Conservation (phyloP, 2,113 vertebrate species). For the Fregetta grallaria region DNA sequence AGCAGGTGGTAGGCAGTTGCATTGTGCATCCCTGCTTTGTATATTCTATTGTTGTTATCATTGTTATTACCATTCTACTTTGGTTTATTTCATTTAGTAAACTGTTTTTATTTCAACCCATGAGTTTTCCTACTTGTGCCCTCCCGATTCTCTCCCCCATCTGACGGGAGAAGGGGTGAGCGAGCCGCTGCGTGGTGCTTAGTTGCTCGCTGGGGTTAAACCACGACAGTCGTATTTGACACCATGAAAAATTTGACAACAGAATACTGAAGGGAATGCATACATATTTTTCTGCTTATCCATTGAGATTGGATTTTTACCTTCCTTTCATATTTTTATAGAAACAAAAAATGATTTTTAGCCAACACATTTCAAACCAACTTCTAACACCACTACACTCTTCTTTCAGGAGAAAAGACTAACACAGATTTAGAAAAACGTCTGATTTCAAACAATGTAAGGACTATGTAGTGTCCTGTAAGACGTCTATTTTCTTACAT, state of each 20-base stretch:
- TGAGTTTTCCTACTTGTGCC: no score
- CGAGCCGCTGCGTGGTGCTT: no score
- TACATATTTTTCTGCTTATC: background rate
- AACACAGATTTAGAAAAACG: background rate
- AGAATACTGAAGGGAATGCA: background rate
- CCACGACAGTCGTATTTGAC: background rate
- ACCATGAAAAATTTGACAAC: background rate
- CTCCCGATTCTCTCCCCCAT: no score
- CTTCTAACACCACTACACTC: background rate
- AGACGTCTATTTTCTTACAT: background rate
- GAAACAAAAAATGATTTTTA: background rate
- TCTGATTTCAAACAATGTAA: background rate
- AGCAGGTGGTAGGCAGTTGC: no score
- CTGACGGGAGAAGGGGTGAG: no score
- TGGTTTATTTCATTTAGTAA: no score
- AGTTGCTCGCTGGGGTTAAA: no score
- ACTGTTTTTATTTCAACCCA: no score
- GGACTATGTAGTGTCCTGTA: background rate
- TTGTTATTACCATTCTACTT: no score
- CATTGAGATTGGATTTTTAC: background rate
- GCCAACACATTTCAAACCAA: background rate
- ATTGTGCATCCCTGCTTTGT: no score
- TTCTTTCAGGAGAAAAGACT: background rate
- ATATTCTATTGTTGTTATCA: no score
- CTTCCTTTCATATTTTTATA: background rate